Evolutionary conservation across 2,797 vertebrate genomes (phyloP).

Genomic region (Myripristis jacobus): DNA sequence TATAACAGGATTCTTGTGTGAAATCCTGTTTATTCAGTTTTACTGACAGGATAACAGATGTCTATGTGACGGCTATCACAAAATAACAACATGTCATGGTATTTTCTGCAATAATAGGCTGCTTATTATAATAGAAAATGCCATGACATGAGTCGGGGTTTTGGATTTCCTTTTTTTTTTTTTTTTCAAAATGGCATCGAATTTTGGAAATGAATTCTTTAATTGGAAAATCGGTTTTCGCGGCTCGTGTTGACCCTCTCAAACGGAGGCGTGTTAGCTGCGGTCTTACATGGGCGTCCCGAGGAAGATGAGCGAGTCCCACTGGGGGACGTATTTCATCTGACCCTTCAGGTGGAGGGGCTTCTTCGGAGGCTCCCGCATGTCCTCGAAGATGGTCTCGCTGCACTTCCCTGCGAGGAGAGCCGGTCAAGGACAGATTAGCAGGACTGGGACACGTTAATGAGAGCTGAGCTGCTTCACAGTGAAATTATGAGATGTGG

Average conservation of each 20-base stretch:
- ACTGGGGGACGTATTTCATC: constrained; percentile 85
- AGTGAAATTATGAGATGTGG: background rate
- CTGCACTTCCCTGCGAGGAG: constrained; percentile 81
- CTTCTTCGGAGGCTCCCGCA: constrained; percentile 83
- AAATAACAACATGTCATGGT: no score
- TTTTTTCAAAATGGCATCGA: no score
- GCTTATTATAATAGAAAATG: no score
- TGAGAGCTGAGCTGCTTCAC: background rate
- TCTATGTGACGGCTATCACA: no score
- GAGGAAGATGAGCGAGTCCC: constrained; percentile 86
- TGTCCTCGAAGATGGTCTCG: constrained; percentile 85
- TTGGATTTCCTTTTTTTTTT: no score
- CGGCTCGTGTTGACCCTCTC: background rate
- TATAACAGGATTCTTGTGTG: constrained; percentile 68
- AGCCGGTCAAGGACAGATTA: background rate
- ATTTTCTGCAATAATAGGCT: no score
- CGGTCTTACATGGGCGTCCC: constrained; percentile 84
- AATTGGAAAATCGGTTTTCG: background rate
- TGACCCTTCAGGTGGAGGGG: constrained; percentile 85
- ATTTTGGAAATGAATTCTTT: background rate
- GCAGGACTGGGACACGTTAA: background rate
- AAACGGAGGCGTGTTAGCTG: background rate
- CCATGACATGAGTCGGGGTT: no score
- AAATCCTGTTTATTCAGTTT: constrained; percentile 48
- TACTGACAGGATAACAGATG: constrained; percentile 50